Conservation (phyloP, 2,797 vertebrate species). For the Protosalanx chinensis region DNA sequence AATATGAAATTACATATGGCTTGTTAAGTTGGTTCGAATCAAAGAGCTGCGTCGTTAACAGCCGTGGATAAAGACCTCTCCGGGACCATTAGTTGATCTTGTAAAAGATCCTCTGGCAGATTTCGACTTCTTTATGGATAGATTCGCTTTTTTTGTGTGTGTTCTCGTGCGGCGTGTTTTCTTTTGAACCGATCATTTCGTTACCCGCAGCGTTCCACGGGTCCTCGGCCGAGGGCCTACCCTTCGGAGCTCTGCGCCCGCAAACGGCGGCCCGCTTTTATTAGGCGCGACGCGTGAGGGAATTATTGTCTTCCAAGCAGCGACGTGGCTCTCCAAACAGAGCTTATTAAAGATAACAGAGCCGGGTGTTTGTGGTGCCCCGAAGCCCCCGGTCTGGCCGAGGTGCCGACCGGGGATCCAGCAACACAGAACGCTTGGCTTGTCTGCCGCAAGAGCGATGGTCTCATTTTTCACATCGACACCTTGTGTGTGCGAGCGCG, state of each 20-base stretch:
- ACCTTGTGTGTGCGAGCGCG: constrained; percentile 45
- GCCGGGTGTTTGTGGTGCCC: constrained; percentile 67
- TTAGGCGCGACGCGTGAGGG: constrained; percentile 42
- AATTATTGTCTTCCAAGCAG: constrained; percentile 55
- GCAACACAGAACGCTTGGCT: constrained; percentile 52
- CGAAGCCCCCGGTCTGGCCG: constrained; percentile 51
- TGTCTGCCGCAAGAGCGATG: constrained; percentile 44
- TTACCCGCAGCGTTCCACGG: constrained; percentile 10
- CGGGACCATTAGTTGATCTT: constrained; percentile 21
- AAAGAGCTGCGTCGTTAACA: constrained; percentile 6
- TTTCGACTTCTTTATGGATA: not conserved
- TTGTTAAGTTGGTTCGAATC: constrained; percentile 1
- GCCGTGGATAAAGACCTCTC: constrained; percentile 7
- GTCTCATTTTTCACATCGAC: constrained; percentile 63
- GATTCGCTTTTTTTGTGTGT: not conserved
- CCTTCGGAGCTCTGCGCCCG: not conserved
- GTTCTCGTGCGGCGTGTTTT: not conserved
- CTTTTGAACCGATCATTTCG: constrained; percentile 8
- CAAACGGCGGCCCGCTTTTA: constrained; percentile 49
- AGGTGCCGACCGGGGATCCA: constrained; percentile 50
- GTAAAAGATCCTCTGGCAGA: constrained; percentile 25
- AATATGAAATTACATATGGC: constrained; percentile 2
- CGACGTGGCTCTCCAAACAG: constrained; percentile 65
- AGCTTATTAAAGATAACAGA: constrained; percentile 76
- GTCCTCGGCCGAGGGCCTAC: constrained; percentile 16